phyloP scores from a whole-genome alignment of 2,113 vertebrate genomes.

The Oenanthe oenanthe region DNA sequence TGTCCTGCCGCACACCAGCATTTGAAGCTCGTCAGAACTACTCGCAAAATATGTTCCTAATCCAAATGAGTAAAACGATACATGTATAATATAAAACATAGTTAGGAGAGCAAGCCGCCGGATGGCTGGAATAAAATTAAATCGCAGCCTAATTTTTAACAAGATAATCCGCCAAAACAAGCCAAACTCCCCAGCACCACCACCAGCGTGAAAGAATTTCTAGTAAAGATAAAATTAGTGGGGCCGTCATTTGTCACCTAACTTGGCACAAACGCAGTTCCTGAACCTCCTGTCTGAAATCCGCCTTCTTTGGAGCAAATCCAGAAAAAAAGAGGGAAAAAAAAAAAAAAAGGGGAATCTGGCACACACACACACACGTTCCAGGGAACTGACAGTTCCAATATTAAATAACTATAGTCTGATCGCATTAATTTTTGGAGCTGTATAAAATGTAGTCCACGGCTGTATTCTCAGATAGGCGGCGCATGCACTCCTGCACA shows the following conservation, averaged over 20 bases:
- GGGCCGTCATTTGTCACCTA: conserved; percentile 65
- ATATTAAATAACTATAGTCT: conserved; percentile 48
- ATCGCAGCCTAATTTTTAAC: conserved; percentile 42
- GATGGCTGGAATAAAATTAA: conserved; percentile 23
- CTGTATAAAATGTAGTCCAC: neutral
- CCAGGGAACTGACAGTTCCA: conserved; percentile 55
- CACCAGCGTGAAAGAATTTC: conserved; percentile 42
- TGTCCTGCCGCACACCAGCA: neutral
- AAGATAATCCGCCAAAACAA: conserved; percentile 23
- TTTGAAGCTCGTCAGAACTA: neutral
- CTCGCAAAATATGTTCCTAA: conserved; percentile 41
- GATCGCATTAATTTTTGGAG: conserved; percentile 47
- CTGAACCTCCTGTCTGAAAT: conserved; percentile 59
- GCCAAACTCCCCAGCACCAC: neutral
- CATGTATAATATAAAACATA: neutral
- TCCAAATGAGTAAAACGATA: conserved; percentile 53
- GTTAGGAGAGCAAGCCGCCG: neutral
- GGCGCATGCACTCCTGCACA: neutral
- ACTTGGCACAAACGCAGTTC: conserved; percentile 48
- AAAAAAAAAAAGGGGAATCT: neutral
- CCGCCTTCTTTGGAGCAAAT: conserved; percentile 62
- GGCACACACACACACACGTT: conserved; percentile 22
- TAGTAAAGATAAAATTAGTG: conserved; percentile 59
- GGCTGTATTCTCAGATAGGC: neutral
- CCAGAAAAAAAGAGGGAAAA: neutral